Conservation (phyloP, 2,888 invertebrate genomes). For the Mythimna pallens region DNA sequence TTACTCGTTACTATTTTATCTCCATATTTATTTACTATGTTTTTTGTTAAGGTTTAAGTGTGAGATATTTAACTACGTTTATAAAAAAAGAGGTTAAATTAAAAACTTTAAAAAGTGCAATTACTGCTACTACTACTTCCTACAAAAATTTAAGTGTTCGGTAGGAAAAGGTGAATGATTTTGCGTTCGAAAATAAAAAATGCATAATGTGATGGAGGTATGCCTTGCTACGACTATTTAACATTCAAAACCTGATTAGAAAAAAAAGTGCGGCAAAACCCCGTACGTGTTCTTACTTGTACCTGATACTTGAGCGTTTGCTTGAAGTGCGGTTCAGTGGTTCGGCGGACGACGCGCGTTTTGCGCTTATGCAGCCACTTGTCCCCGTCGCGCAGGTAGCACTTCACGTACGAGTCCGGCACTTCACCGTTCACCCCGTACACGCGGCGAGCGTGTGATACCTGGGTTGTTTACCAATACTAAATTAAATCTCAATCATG, state of each 20-base stretch:
- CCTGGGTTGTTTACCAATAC: slow-evolving; percentile 68
- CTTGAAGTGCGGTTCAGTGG: slow-evolving; percentile 95
- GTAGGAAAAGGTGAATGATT: background rate
- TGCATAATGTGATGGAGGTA: slow-evolving; percentile 8
- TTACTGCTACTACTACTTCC: slow-evolving; percentile 4
- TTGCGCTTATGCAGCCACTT: slow-evolving; percentile 97
- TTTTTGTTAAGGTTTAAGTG: background rate
- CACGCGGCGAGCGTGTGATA: slow-evolving; percentile 87
- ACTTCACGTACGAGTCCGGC: slow-evolving; percentile 98
- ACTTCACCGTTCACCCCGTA: slow-evolving; percentile 93
- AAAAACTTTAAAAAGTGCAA: background rate
- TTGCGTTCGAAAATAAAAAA: slow-evolving; percentile 11
- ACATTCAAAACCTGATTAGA: slow-evolving; percentile 26
- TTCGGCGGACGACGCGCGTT: slow-evolving; percentile 95
- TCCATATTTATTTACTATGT: background rate
- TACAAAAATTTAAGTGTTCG: background rate
- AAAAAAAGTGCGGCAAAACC: slow-evolving; percentile 37
- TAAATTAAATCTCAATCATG: background rate
- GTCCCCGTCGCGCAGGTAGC: slow-evolving; percentile 97
- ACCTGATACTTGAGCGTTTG: slow-evolving; percentile 96
- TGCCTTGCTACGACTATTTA: slow-evolving; percentile 21
- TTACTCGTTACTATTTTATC: too few species aligned
- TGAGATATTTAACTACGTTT: background rate
- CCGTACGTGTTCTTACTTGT: slow-evolving; percentile 59
- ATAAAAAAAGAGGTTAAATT: background rate